A percentile compares a stretch with the other conserved stretches of the same genome.
Conservation (phyloP, 2,888 invertebrate genomes). For the Philereme transversata region DNA sequence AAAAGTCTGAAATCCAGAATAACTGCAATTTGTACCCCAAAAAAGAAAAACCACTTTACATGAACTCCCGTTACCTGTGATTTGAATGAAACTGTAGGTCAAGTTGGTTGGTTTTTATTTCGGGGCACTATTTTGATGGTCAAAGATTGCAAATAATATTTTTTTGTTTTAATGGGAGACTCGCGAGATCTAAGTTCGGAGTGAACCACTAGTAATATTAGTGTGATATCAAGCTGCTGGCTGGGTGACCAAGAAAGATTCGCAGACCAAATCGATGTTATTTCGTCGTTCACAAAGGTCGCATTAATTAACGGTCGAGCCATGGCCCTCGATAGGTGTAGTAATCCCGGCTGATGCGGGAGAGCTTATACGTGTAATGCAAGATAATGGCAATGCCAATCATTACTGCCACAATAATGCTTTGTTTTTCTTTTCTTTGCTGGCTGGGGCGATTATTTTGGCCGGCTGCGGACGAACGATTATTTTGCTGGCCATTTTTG, state of each 20-base stretch:
- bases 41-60: too few relatives aligned
- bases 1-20: too few relatives aligned
- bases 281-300: slow-evolving; percentile 19
- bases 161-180: too few relatives aligned
- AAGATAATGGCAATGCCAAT: slow-evolving; percentile 70
- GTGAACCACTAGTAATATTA: too few relatives aligned
- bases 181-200: too few relatives aligned
- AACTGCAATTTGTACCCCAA: too few relatives aligned
- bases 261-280: not conserved
- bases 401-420: slow-evolving; percentile 44
- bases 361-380: slow-evolving; percentile 60
- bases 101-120: too few relatives aligned
- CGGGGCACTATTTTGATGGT: too few relatives aligned
- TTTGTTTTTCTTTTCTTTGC: slow-evolving; percentile 39
- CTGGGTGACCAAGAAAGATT: not conserved
- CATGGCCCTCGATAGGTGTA: slow-evolving; percentile 38
- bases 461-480: slow-evolving; percentile 1
- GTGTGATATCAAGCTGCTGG: too few relatives aligned
- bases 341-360: slow-evolving; percentile 60
- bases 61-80: too few relatives aligned
- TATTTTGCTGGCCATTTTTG: not conserved
- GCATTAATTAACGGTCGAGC: slow-evolving; percentile 32
- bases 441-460: slow-evolving; percentile 37
- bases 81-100: too few relatives aligned
- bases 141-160: too few relatives aligned